phyloP scores from a whole-genome alignment of 2,797 vertebrate species.

The Myripristis jacobus region DNA sequence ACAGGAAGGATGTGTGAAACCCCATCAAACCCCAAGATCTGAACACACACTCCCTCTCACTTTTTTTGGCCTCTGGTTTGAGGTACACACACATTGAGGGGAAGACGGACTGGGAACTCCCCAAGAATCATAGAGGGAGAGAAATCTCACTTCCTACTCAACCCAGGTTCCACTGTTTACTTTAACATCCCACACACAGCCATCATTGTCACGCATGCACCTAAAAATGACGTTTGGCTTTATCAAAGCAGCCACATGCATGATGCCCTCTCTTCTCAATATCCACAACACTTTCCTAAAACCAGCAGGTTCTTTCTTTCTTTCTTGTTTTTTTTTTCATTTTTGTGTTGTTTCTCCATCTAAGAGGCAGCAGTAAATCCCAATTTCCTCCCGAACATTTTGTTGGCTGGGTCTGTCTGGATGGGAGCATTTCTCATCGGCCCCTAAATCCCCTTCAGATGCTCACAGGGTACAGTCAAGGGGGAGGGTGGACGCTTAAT shows the following conservation, averaged over 20 bases:
- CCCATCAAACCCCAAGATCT: slow-evolving; percentile 12
- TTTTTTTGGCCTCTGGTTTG: slow-evolving; percentile 5
- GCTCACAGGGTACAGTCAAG: not conserved
- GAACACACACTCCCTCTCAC: not conserved
- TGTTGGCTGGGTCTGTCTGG: too few species aligned
- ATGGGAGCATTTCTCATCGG: not conserved
- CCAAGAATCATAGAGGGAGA: not conserved
- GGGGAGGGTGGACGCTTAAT: not conserved
- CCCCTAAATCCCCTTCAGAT: not conserved
- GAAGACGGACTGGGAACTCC: slow-evolving; percentile 21
- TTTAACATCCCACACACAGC: not conserved
- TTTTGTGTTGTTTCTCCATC: not conserved
- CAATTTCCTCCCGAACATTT: slow-evolving; percentile 1
- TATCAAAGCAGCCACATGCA: not conserved
- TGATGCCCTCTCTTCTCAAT: not conserved
- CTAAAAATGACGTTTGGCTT: not conserved
- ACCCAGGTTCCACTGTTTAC: not conserved
- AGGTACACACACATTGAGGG: slow-evolving; percentile 2
- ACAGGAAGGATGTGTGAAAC: slow-evolving; percentile 60
- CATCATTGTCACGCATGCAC: not conserved
- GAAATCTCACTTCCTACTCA: slow-evolving; percentile 4
- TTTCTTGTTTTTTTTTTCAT: too few species aligned
- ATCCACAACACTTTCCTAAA: not conserved
- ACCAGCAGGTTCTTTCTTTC: not conserved
- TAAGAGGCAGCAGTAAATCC: not conserved